Conservation (phyloP, 2,888 invertebrate species). For the Isotomurus palustris region DNA sequence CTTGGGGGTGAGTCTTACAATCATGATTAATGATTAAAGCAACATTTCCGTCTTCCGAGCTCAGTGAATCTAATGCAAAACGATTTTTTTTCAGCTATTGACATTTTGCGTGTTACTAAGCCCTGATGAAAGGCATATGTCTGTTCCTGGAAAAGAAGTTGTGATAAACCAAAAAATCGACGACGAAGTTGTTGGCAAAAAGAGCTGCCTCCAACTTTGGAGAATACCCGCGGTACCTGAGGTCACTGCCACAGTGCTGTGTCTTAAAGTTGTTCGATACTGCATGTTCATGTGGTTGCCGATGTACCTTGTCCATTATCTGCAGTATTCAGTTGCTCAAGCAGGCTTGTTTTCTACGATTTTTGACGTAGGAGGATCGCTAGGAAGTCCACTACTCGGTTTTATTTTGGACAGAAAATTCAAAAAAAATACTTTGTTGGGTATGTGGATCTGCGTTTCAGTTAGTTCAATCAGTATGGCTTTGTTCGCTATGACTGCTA, state of each 20-base stretch:
- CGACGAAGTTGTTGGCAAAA: slow-evolving; percentile 16
- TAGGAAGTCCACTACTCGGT: slow-evolving; percentile 52
- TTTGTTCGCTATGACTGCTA: slow-evolving; percentile 50
- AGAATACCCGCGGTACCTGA: slow-evolving; percentile 51
- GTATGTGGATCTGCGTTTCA: slow-evolving; percentile 49
- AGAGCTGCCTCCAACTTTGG: slow-evolving; percentile 48
- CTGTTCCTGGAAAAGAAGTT: slow-evolving; percentile 39
- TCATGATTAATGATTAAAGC: background rate
- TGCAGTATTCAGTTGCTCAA: slow-evolving; percentile 50
- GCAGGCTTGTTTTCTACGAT: slow-evolving; percentile 52
- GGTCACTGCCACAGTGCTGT: slow-evolving; percentile 52
- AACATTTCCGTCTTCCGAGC: background rate
- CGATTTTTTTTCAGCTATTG: slow-evolving; percentile 11
- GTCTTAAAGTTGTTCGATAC: slow-evolving; percentile 53
- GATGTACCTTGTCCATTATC: slow-evolving; percentile 51
- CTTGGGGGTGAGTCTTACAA: slow-evolving; percentile 46
- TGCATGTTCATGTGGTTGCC: slow-evolving; percentile 55
- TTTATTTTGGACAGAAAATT: slow-evolving; percentile 51
- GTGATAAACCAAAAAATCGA: slow-evolving; percentile 22
- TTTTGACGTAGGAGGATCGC: slow-evolving; percentile 54
- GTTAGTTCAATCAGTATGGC: slow-evolving; percentile 49
- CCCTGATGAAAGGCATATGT: slow-evolving; percentile 38
- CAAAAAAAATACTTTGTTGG: slow-evolving; percentile 49
- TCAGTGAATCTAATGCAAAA: background rate
- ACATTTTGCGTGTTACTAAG: slow-evolving; percentile 37